Evolutionary conservation across 1,140 invertebrate species (phyloP).

Genomic region (Rhyzopertha dominica): DNA sequence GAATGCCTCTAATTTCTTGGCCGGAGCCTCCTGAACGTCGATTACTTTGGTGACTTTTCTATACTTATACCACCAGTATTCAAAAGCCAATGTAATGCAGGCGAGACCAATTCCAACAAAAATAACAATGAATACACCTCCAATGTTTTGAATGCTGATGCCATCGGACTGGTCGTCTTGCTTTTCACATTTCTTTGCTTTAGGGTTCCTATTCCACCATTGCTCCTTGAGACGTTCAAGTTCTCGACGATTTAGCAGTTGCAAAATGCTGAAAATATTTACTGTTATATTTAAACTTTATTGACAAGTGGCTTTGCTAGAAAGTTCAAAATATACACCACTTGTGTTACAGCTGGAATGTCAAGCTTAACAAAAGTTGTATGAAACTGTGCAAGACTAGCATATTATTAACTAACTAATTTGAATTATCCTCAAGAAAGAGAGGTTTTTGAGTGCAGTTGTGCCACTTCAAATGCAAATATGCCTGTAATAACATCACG

Average conservation of each 20-base stretch:
- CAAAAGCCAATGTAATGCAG: constrained; percentile 84
- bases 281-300: no score
- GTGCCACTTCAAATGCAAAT: no score
- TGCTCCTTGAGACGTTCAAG: constrained; percentile 90
- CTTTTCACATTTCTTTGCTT: constrained; percentile 75
- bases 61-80: constrained; percentile 92
- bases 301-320: no score
- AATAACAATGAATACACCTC: constrained; percentile 95
- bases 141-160: constrained; percentile 96
- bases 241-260: constrained; percentile 84
- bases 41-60: constrained; percentile 49
- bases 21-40: constrained; percentile 50
- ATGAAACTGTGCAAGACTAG: no score
- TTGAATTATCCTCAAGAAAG: no score
- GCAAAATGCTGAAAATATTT: constrained; percentile 74
- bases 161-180: constrained; percentile 90
- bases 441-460: no score
- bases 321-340: no score
- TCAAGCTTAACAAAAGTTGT: no score
- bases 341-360: no score
- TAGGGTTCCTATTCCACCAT: constrained; percentile 91
- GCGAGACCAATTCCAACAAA: constrained; percentile 90
- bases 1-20: not conserved
- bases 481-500: no score
- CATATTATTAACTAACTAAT: no score